Percentiles rank a stretch among this genome's conserved stretches.
phyloP scores from a whole-genome alignment of 2,113 vertebrate species.

The Atractosteus spatula region DNA sequence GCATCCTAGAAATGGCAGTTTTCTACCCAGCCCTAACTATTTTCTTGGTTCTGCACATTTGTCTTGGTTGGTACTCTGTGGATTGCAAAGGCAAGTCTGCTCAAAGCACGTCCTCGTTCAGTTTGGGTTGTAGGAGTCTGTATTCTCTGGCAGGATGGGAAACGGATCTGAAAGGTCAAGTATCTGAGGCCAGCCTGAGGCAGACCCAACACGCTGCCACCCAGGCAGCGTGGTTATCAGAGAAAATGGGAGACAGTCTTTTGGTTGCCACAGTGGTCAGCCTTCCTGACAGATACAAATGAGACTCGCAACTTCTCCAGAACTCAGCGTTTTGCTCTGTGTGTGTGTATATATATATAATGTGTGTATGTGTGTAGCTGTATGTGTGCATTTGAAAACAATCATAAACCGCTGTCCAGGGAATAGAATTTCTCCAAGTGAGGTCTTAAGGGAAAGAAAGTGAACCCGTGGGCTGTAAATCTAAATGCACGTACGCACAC shows the following conservation, averaged over 20 bases:
- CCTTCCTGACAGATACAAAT: constrained; percentile 7
- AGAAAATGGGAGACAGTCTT: constrained; percentile 30
- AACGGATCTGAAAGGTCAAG: constrained; percentile 54
- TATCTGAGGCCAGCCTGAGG: constrained; percentile 65
- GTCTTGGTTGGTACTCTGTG: too few species aligned
- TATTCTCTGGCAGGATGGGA: neutral
- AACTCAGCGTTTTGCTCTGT: neutral
- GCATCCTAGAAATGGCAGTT: too few species aligned
- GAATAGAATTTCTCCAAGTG: neutral
- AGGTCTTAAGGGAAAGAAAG: neutral
- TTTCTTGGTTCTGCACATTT: too few species aligned
- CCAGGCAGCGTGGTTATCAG: constrained; percentile 2
- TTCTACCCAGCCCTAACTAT: too few species aligned
- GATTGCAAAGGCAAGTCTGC: too few species aligned
- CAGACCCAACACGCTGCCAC: constrained; percentile 30
- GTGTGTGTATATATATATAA: neutral
- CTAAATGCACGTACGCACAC: neutral
- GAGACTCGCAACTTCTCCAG: constrained; percentile 7
- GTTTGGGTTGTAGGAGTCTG: too few species aligned
- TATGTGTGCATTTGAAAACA: neutral
- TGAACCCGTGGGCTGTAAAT: neutral
- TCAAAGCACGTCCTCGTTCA: too few species aligned
- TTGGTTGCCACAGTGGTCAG: neutral
- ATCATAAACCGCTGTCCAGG: constrained; percentile 1
- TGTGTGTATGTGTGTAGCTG: constrained; percentile 4